A percentile compares a stretch with the other conserved stretches of the same genome.
These are phyloP conservation scores for Agonopterix subpropinquella DNA, from an alignment of 2,888 invertebrate species.

Conservation along the genomic window DNA sequence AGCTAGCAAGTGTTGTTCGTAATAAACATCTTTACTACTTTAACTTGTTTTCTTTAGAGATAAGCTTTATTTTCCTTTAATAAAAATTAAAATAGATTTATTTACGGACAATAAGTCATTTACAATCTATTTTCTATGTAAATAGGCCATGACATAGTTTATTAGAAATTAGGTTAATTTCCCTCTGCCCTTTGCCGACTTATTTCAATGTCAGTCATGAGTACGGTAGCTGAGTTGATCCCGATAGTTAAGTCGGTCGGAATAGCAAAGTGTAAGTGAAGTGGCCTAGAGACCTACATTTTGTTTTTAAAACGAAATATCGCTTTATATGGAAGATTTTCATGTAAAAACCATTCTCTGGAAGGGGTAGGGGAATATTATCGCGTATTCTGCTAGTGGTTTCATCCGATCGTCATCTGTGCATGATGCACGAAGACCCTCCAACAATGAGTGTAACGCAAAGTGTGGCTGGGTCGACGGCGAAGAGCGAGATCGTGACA, in stretches of 20 bases:
- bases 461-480: conserved; percentile 79
- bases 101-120: conserved; percentile 5
- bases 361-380: conserved; percentile 48
- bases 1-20: conserved; percentile 19
- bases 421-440: conserved; percentile 82
- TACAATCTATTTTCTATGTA: conserved; percentile 18
- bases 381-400: conserved; percentile 37
- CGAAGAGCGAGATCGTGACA: conserved; percentile 59
- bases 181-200: conserved; percentile 72
- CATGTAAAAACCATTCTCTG: conserved; percentile 75
- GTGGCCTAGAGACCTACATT: conserved; percentile 94
- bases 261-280: conserved; percentile 89
- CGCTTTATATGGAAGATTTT: conserved; percentile 65
- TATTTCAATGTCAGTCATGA: conserved; percentile 79
- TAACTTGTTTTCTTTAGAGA: conserved; percentile 18
- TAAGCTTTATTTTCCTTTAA: neutral
- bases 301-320: conserved; percentile 56
- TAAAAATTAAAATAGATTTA: conserved; percentile 5
- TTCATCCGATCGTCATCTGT: conserved; percentile 52
- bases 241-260: conserved; percentile 82
- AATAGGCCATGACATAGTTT: conserved; percentile 64
- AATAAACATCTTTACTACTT: conserved; percentile 31
- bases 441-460: conserved; percentile 80
- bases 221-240: conserved; percentile 81
- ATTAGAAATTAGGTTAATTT: conserved; percentile 63